A percentile compares a stretch with the other conserved stretches of the same genome.
Conservation (phyloP, 2,797 vertebrate species). For the Florisuga fusca region DNA sequence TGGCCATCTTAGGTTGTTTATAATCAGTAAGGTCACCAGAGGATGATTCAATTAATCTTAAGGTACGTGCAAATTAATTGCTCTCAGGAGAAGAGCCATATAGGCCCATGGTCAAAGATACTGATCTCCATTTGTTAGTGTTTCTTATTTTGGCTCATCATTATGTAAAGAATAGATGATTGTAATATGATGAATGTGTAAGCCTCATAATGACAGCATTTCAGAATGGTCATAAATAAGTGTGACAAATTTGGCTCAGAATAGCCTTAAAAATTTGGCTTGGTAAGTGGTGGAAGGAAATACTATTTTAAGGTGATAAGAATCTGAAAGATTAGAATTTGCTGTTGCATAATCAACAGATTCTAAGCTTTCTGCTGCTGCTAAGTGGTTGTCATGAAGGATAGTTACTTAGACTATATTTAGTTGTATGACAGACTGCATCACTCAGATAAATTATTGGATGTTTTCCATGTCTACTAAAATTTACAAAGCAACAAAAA, state of each 20-base stretch:
- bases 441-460: background rate
- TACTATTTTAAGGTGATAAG: background rate
- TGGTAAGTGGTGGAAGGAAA: background rate
- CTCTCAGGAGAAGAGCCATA: background rate
- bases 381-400: background rate
- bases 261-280: background rate
- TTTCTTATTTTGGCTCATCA: background rate
- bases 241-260: background rate
- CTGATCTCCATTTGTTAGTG: background rate
- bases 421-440: background rate
- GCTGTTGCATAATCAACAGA: background rate
- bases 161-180: background rate
- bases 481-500: background rate
- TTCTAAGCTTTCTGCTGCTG: background rate
- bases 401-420: background rate
- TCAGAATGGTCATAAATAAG: background rate
- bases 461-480: background rate
- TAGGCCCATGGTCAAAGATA: background rate
- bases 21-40: constrained; percentile 1
- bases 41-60: background rate
- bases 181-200: background rate
- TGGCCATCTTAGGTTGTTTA: background rate
- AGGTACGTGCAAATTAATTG: background rate
- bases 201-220: background rate
- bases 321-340: background rate